These are phyloP conservation scores for Lamellibrachia columna DNA, from an alignment of 2,888 invertebrate genomes.

Conservation along the genomic window DNA sequence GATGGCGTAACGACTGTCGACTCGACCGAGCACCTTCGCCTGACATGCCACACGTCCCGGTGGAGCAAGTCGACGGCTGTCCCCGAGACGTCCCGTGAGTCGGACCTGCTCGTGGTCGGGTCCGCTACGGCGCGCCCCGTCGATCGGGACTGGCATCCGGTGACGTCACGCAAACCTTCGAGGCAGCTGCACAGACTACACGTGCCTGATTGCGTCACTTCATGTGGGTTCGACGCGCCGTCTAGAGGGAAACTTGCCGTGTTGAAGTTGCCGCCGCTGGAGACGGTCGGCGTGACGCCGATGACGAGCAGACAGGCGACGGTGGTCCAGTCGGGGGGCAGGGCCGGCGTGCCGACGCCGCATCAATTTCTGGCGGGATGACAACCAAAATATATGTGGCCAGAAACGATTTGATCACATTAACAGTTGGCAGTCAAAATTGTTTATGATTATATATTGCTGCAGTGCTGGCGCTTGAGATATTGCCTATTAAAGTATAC, in stretches of 20 bases:
- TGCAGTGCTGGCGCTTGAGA: not conserved
- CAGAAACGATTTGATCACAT: not conserved
- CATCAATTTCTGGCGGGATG: not conserved
- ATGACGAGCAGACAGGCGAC: not conserved
- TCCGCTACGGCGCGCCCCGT: not conserved
- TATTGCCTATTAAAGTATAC: not conserved
- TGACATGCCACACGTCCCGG: constrained; percentile 1
- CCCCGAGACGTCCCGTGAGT: not conserved
- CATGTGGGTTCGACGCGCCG: not conserved
- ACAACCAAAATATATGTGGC: not conserved
- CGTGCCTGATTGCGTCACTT: not conserved
- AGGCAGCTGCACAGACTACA: not conserved
- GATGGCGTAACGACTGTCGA: constrained; percentile 2
- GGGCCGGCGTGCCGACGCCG: not conserved
- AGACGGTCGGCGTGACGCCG: not conserved
- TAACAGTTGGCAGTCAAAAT: not conserved
- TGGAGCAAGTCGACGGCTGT: not conserved
- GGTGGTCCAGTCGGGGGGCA: not conserved
- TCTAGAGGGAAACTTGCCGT: not conserved
- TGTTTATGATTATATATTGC: not conserved
- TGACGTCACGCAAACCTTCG: not conserved
- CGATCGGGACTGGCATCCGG: not conserved
- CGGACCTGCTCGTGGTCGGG: not conserved
- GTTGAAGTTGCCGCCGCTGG: not conserved
- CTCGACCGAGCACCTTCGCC: not conserved